Percentiles rank a stretch among this genome's conserved stretches.
Evolutionary conservation across 2,888 invertebrate genomes (phyloP).

Genomic region (Hyles lineata): DNA sequence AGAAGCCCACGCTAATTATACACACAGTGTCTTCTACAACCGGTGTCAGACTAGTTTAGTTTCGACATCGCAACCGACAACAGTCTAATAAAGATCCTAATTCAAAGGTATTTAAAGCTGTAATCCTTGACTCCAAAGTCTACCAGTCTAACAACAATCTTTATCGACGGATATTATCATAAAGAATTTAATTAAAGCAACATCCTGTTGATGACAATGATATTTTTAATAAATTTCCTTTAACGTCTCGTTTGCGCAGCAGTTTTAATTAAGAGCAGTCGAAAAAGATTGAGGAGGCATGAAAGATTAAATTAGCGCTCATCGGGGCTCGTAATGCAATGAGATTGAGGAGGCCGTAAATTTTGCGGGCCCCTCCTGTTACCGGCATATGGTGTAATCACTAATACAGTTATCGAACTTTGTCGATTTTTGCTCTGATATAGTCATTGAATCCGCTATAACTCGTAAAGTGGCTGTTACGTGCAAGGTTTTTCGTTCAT

Average conservation of each 20-base stretch:
- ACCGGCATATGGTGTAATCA: slow-evolving; percentile 67
- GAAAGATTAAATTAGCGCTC: slow-evolving; percentile 64
- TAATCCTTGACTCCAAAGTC: slow-evolving; percentile 37
- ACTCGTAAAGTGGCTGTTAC: neutral
- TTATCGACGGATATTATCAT: slow-evolving; percentile 13
- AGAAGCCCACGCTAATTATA: slow-evolving; percentile 83
- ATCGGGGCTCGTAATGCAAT: slow-evolving; percentile 69
- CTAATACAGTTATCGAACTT: slow-evolving; percentile 57
- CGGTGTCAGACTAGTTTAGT: slow-evolving; percentile 69
- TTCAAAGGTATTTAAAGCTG: slow-evolving; percentile 42
- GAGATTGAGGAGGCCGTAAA: slow-evolving; percentile 68
- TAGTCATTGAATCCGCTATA: slow-evolving; percentile 29
- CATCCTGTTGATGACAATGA: slow-evolving; percentile 19
- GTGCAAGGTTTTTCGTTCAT: neutral
- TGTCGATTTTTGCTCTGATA: slow-evolving; percentile 42
- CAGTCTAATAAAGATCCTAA: slow-evolving; percentile 47
- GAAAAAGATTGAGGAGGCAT: slow-evolving; percentile 50
- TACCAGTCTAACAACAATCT: slow-evolving; percentile 23
- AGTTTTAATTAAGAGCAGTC: slow-evolving; percentile 48
- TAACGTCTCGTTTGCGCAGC: slow-evolving; percentile 41
- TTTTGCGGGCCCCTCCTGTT: slow-evolving; percentile 65
- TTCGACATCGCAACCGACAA: slow-evolving; percentile 53
- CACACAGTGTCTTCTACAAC: slow-evolving; percentile 64
- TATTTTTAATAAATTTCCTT: slow-evolving; percentile 19
- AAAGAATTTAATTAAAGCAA: slow-evolving; percentile 25